Evolutionary conservation across 1,140 invertebrate genomes (phyloP).

Genomic region (Zaprionus taronus): DNA sequence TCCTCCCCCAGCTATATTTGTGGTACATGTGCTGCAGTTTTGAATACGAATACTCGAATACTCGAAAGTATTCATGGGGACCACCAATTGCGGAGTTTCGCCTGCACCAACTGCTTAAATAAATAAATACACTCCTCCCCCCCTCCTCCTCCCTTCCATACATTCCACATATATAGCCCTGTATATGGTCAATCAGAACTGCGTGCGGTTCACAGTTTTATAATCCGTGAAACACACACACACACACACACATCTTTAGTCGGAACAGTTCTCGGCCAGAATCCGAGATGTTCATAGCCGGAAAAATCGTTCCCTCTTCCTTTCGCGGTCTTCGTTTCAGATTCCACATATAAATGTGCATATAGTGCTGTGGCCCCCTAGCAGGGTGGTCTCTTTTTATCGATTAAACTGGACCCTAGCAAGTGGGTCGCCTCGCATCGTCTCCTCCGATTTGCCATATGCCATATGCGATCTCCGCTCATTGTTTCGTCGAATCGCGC

Average conservation of each 20-base stretch:
- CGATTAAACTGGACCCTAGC: conserved; percentile 29
- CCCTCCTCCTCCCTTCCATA: no score
- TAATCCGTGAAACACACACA: conserved; percentile 16
- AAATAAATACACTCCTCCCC: conserved; percentile 53
- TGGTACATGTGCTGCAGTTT: conserved; percentile 27
- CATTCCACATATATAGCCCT: conserved; percentile 9
- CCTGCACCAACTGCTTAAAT: conserved; percentile 53
- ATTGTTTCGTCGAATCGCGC: conserved; percentile 45
- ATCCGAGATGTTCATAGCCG: conserved; percentile 15
- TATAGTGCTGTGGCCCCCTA: conserved; percentile 13
- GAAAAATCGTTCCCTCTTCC: background rate
- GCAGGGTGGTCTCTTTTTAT: conserved; percentile 50
- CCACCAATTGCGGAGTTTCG: conserved; percentile 63
- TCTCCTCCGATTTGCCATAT: conserved; percentile 10
- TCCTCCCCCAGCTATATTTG: background rate
- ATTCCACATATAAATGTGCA: conserved; percentile 11
- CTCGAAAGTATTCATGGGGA: conserved; percentile 57
- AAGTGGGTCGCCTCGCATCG: conserved; percentile 19
- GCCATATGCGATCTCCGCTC: conserved; percentile 13
- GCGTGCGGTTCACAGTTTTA: conserved; percentile 66
- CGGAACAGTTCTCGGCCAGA: conserved; percentile 8
- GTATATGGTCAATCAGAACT: conserved; percentile 62
- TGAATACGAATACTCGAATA: conserved; percentile 32
- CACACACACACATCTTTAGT: background rate
- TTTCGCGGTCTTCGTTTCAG: conserved; percentile 10